Base-by-base conservation (phyloP, 2,888 invertebrate genomes). In the Zhuqinia jingwanae region DNA sequence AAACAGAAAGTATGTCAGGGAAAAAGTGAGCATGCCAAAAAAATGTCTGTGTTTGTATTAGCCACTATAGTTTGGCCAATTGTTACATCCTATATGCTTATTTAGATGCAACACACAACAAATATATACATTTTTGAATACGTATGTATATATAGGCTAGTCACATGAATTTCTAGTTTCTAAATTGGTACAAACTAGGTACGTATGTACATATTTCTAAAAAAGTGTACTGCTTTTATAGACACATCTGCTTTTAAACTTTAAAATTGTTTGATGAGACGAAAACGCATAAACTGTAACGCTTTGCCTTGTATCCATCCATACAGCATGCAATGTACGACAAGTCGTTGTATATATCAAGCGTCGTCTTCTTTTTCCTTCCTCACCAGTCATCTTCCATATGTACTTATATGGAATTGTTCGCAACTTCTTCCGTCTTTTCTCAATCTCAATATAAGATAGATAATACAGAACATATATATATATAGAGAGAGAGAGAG, bases 361-460 rank as follows among this genome's bases (percentile, higher is more conserved):
- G 8, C 36, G 36, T 6, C 3, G 8, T 53, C 5, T 17, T 17
- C 17, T 53, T 53, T 36, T 36, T 53, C 17, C 17, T 53, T 17
- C 53, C 17, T 53, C 53, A 53, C n/a, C 17, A 15, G 17, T 53
- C 53, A 17, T n/a, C 53, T 17, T 53, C 53, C 68, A 45, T 60
- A 73, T 83, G 82, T 50, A 83, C 82, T 13, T 83, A 83, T 83
- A 83, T 65, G 82, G 82, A 60, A 56, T 73, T 81, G 81, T 81
- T 17, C 20, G 30, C 22, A 2, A n/a, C 36, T 63, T 22, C 56
- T 15, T 56, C 17, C 22, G 56, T 36, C 30, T 3, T 36, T 17
- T 60, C 30, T 10, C 17, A n/a, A 11, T 53, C 17, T 36, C n/a
- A 17, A 8, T n/a, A 30, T 8, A 63, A n/a, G n/a, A n/a, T n/a